A percentile compares a stretch with the other conserved stretches of the same genome.
phyloP scores from a whole-genome alignment of 2,888 invertebrate species.

The Stenodera caucasica region DNA sequence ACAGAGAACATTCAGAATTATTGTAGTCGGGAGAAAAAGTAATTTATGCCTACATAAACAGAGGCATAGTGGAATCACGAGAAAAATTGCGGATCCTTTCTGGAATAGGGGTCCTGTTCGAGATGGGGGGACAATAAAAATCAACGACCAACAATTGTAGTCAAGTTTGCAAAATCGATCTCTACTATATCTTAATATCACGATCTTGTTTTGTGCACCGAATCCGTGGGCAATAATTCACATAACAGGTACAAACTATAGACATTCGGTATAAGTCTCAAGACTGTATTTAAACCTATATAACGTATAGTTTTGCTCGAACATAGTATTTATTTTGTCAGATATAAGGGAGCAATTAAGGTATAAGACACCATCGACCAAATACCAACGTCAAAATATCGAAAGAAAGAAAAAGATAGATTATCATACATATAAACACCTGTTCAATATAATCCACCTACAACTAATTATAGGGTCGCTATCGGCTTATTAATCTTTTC shows the following conservation, averaged over 20 bases:
- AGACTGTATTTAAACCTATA: conserved; percentile 39
- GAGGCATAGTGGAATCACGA: too few species aligned
- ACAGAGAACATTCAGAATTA: too few species aligned
- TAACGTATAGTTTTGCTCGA: conserved; percentile 32
- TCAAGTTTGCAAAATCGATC: too few species aligned
- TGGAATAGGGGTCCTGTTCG: too few species aligned
- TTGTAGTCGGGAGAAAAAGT: too few species aligned
- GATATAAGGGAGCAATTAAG: conserved; percentile 42
- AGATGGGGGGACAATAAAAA: too few species aligned
- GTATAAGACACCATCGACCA: conserved; percentile 31
- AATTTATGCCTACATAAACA: too few species aligned
- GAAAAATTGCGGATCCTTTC: too few species aligned
- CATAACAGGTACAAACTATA: conserved; percentile 23
- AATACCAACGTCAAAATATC: conserved; percentile 1
- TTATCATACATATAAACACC: conserved; percentile 33
- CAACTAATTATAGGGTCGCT: conserved; percentile 28
- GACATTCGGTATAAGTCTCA: conserved; percentile 15
- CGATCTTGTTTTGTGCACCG: conserved; percentile 16
- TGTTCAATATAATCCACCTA: conserved; percentile 25
- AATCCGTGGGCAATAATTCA: conserved; percentile 37
- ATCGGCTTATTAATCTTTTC: conserved; percentile 26
- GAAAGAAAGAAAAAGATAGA: conserved; percentile 30
- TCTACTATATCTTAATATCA: neutral
- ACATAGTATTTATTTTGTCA: conserved; percentile 48
- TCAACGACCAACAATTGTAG: too few species aligned